Evolutionary conservation across 2,797 vertebrate genomes (phyloP).

Genomic region (Channa striata): DNA sequence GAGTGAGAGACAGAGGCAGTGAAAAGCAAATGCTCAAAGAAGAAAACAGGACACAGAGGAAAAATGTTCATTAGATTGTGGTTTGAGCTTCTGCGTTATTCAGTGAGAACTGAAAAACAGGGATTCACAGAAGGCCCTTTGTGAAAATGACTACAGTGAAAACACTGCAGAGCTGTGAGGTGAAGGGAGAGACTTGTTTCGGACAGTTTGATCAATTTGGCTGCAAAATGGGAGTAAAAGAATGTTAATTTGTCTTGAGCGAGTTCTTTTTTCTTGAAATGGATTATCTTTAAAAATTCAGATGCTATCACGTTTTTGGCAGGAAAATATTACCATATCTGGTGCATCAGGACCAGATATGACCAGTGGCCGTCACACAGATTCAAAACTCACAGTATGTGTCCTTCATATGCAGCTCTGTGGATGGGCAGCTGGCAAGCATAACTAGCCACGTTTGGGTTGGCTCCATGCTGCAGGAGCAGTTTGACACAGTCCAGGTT

Average conservation of each 20-base stretch:
- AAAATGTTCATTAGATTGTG: slow-evolving; percentile 63
- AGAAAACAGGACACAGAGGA: slow-evolving; percentile 43
- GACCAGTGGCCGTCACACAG: slow-evolving; percentile 1
- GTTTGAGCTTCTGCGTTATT: slow-evolving; percentile 57
- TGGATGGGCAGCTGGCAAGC: slow-evolving; percentile 90
- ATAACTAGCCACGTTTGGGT: slow-evolving; percentile 86
- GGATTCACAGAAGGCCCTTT: slow-evolving; percentile 65
- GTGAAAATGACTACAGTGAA: slow-evolving; percentile 49
- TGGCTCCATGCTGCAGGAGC: slow-evolving; percentile 88
- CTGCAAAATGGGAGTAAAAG: slow-evolving; percentile 39
- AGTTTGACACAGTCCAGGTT: slow-evolving; percentile 89
- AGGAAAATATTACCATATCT: slow-evolving; percentile 11
- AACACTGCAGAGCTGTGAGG: slow-evolving; percentile 57
- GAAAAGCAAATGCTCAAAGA: slow-evolving; percentile 49
- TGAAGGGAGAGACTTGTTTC: slow-evolving; percentile 32
- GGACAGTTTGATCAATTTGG: slow-evolving; percentile 31
- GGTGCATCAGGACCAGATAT: too few species aligned
- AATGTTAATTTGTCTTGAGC: slow-evolving; percentile 48
- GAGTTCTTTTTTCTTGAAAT: slow-evolving; percentile 12
- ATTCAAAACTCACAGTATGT: slow-evolving; percentile 86
- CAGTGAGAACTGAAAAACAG: slow-evolving; percentile 58
- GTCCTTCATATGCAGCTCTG: slow-evolving; percentile 88
- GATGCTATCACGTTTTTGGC: slow-evolving; percentile 11
- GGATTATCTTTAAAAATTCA: slow-evolving; percentile 17
- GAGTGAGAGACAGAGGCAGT: slow-evolving; percentile 23